A percentile compares a stretch with the other conserved stretches of the same genome.
phyloP scores from a whole-genome alignment of 2,797 vertebrate genomes.

The Molothrus aeneus region DNA sequence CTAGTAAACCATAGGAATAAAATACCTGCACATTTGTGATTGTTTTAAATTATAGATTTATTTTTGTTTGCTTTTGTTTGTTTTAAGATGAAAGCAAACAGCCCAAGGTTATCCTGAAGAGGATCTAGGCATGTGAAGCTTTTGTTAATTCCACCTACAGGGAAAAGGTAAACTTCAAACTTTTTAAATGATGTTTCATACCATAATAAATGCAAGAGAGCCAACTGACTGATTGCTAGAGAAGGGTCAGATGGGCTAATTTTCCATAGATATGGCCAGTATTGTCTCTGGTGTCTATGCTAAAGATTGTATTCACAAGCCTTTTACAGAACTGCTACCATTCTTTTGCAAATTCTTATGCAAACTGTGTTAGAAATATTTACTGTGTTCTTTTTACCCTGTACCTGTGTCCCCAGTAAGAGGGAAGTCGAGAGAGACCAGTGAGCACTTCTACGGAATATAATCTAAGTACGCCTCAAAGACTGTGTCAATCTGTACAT shows the following conservation, averaged over 20 bases:
- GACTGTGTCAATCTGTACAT: not conserved
- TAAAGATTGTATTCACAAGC: not conserved
- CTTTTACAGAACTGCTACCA: not conserved
- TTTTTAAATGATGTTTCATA: not conserved
- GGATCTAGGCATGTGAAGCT: not conserved
- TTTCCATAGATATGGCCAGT: conserved; percentile 6
- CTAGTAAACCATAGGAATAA: not conserved
- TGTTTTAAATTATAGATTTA: conserved; percentile 27
- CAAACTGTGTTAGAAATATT: conserved; percentile 45
- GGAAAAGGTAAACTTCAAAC: not conserved
- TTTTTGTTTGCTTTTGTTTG: conserved; percentile 8
- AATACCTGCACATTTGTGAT: not conserved
- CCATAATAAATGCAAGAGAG: not conserved
- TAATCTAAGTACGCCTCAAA: not conserved
- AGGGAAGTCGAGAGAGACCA: not conserved
- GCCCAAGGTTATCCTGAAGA: conserved; percentile 41
- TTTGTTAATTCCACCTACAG: conserved; percentile 33
- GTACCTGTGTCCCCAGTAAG: not conserved
- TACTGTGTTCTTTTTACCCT: not conserved
- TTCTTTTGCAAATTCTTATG: conserved; percentile 48
- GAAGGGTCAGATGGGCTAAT: not conserved
- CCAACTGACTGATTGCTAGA: not conserved
- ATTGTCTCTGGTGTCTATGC: not conserved
- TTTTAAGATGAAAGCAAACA: conserved; percentile 59
- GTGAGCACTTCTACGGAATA: conserved; percentile 15